Evolutionary conservation across 2,113 vertebrate genomes (phyloP), one percentile per base, ranked within the genome.

Genomic region (Myocastor coypus): DNA sequence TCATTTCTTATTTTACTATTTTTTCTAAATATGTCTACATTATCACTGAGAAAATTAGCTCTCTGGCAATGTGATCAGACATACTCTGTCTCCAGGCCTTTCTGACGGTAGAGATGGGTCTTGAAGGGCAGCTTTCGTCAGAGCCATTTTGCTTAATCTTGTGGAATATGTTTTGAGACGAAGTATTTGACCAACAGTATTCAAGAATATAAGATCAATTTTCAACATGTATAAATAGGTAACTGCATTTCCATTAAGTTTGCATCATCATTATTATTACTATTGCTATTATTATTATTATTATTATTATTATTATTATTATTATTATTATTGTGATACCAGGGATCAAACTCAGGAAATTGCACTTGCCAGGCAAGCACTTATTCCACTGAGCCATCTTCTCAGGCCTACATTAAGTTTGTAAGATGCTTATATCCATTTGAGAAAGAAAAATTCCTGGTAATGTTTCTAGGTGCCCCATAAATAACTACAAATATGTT

Each of bases 401-500:
- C 46, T 46, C 46, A 46, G 46, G 5, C 46, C 12, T 57, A 16
- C 80, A 92, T 87, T 96, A 93, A 87, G 32, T 85, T 87, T 93
- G 69, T 85, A 85, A 26, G 26, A n/a, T 87, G 57, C 91, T 97
- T 87, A 82, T 91, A 89, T 93, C 22, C 34, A 89, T 91, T 91
- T 96, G 69, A 90, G 42, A 80, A 89, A 87, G 55, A 93, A 73
- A 22, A 85, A 90, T 96, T 96, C 63, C 73, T 94, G 78, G 94
- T 93, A 63, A 4, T 42, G 87, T 95, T 95, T 96, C 69, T 94
- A 69, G 14, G 66, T 78, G 2, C 81, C 90, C 83, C 95, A 73
- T 88, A 94, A 92, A 83, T 88, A 97, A 83, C 26, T 75, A 1
- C 34, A 97, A 57, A 78, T 68, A 46, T 95, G 90, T 99, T 98